phyloP scores from a whole-genome alignment of 2,113 vertebrate genomes.

The Pampusana beccarii region DNA sequence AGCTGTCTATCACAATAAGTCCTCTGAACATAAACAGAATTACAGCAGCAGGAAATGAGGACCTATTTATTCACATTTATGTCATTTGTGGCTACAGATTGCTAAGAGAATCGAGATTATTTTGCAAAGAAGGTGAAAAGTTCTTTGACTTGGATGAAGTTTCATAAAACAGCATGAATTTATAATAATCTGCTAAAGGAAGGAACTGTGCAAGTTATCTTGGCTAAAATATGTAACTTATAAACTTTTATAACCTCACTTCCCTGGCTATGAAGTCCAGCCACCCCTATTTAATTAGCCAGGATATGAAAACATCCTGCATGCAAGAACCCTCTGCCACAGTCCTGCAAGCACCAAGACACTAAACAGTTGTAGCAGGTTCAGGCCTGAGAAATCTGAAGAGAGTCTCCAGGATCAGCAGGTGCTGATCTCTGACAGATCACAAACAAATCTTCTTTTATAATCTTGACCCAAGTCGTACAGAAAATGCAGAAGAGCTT shows the following conservation, averaged over 20 bases:
- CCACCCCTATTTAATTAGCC: neutral
- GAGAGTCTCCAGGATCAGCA: neutral
- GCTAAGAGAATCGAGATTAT: neutral
- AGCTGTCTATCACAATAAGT: neutral
- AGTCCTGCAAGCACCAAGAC: neutral
- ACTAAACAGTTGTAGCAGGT: neutral
- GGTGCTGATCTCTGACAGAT: neutral
- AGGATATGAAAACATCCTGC: neutral
- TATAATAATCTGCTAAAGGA: neutral
- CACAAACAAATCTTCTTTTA: neutral
- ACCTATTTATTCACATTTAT: neutral
- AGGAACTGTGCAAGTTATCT: neutral
- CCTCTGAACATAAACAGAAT: neutral
- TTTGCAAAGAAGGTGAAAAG: neutral
- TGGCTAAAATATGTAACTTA: neutral
- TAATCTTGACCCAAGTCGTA: neutral
- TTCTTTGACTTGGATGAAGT: neutral
- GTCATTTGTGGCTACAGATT: neutral
- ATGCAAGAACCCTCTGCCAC: neutral
- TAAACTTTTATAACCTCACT: neutral
- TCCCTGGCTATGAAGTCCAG: neutral
- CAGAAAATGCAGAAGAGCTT: neutral
- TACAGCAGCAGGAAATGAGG: neutral
- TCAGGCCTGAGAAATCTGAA: neutral
- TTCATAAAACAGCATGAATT: neutral